Evolutionary conservation across 2,113 vertebrate genomes (phyloP).

Genomic region (Ifrita kowaldi): DNA sequence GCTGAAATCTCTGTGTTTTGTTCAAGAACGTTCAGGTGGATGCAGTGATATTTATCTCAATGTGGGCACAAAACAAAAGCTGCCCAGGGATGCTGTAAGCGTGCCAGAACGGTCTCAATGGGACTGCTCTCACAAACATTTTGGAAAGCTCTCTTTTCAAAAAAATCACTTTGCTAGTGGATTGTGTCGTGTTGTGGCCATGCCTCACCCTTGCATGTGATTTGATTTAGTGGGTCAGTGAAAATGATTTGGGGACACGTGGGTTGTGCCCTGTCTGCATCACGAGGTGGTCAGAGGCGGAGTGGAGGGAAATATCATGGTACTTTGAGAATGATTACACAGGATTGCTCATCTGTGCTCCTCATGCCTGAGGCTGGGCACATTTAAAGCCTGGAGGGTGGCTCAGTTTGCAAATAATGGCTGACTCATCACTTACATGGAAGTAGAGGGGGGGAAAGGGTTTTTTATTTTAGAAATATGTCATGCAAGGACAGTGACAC

Average conservation of each 20-base stretch:
- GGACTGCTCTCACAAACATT: conserved; percentile 35
- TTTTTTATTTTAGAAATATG: neutral
- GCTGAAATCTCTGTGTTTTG: neutral
- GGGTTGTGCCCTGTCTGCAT: neutral
- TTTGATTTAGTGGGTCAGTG: conserved; percentile 39
- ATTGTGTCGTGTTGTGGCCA: neutral
- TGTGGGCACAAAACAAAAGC: neutral
- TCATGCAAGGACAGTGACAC: neutral
- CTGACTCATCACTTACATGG: neutral
- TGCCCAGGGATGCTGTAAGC: neutral
- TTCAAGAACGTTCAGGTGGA: conserved; percentile 35
- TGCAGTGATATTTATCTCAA: neutral
- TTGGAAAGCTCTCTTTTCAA: conserved; percentile 42
- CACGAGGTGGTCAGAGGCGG: neutral
- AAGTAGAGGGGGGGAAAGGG: rapidly evolving
- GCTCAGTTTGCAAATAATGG: neutral
- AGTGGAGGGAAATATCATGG: rapidly evolving
- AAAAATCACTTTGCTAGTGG: neutral
- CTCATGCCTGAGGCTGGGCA: neutral
- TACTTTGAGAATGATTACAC: neutral
- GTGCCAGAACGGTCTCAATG: neutral
- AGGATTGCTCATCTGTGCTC: neutral
- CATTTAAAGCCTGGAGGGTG: neutral
- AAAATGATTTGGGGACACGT: neutral
- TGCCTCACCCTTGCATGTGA: conserved; percentile 11